Evolutionary conservation across 1,140 invertebrate species (phyloP), one percentile per base, ranked within the genome.

Genomic region (Brachionus rubens): DNA sequence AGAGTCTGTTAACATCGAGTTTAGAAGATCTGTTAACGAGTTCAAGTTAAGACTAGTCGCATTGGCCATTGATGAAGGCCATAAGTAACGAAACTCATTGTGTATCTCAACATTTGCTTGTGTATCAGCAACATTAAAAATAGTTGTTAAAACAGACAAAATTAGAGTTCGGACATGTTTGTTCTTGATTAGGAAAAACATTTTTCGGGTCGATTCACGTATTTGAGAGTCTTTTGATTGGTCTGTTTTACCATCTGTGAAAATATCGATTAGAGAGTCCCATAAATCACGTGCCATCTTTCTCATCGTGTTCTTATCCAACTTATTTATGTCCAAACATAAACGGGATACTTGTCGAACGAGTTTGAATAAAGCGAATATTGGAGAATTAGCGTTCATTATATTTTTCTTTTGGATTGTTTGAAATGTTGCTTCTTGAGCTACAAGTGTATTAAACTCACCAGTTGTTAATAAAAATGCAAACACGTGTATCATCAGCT

Each of bases 111-210:
- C 19, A 50, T 72, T 72, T 50, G 68, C 68, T 48, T 54, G 46
- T 14, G 68, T 50, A 48, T 72, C 68, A 41, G 68, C 68, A 12
- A 72, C 16, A 50, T 72, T 72, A 33, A 50, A 72, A 28, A 72
- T 72, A 12, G 68, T 50, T 16, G 68, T 41, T 24, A 72, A 50
- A 16, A 72, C 30, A 28, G 68, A 72, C 6, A 54, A 50, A 5
- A 72, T 48, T 41, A 72, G 4, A 9, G 68, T 48, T 16, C 50
- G n/a, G 0, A 54, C 46, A 33, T 50, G 68, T 2, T 19, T n/a
- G 30, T 72, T 72, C 41, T 72, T 72, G n/a, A 72, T 33, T 7
- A 48, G 16, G 16, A 48, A 48, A 48, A 72, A 54, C 46, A 72
- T 28, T 41, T 72, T 54, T 3, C 50, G n/a, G 4, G 50, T 14